phyloP scores from a whole-genome alignment of 2,113 vertebrate genomes.

The Serinus canaria region DNA sequence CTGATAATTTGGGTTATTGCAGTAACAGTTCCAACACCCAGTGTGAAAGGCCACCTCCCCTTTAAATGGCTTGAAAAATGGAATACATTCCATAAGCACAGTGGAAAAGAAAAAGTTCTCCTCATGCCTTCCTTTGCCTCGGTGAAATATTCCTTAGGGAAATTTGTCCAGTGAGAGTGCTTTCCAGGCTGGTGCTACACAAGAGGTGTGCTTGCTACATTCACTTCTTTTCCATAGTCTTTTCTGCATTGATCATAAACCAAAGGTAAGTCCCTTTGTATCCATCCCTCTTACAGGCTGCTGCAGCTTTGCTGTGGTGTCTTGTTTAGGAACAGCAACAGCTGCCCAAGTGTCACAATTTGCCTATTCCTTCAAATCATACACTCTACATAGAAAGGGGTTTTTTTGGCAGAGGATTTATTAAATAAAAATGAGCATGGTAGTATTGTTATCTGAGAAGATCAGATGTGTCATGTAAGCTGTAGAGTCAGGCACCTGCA shows the following conservation, averaged over 20 bases:
- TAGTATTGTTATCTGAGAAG: neutral
- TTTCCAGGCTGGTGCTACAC: neutral
- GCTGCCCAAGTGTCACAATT: neutral
- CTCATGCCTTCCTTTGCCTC: neutral
- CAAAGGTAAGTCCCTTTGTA: neutral
- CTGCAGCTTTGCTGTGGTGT: neutral
- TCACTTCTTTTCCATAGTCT: neutral
- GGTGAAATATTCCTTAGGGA: neutral
- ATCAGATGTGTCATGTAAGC: conserved; percentile 2
- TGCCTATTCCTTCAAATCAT: neutral
- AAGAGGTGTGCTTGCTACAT: neutral
- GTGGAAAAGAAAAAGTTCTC: neutral
- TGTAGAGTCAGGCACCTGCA: neutral
- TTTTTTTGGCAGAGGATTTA: neutral
- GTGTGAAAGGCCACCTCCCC: neutral
- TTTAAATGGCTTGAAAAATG: neutral
- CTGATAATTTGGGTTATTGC: neutral
- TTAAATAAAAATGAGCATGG: neutral
- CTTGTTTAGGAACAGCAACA: neutral
- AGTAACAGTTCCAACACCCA: neutral
- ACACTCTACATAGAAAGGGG: neutral
- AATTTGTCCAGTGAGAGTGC: neutral
- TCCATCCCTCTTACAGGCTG: neutral
- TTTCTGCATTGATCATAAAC: neutral
- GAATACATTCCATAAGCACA: neutral